These are phyloP conservation scores for Gonatopus flavifemur DNA, from an alignment of 1,140 invertebrate species.

Conservation along the genomic window DNA sequence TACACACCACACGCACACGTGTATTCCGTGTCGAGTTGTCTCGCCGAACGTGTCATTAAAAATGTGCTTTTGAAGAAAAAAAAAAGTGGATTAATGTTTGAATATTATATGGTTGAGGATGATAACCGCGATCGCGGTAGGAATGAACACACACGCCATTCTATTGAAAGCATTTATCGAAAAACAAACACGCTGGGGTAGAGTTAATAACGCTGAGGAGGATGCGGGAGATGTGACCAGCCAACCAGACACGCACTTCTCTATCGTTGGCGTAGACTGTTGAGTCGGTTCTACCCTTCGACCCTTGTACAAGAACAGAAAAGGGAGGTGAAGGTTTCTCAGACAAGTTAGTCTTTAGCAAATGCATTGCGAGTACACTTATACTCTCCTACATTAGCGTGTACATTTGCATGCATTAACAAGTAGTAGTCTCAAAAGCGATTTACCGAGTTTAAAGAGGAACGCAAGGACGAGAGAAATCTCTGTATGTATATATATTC, in stretches of 20 bases:
- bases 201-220: slow-evolving; percentile 22
- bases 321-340: slow-evolving; percentile 15
- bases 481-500: slow-evolving; percentile 29
- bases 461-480: slow-evolving; percentile 16
- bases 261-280: slow-evolving; percentile 18
- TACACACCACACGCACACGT: no score
- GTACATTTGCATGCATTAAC: no score
- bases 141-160: background rate
- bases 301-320: slow-evolving; percentile 8
- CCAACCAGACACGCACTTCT: slow-evolving; percentile 2
- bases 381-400: slow-evolving; percentile 16
- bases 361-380: slow-evolving; percentile 16
- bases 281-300: slow-evolving; percentile 17
- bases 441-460: slow-evolving; percentile 27
- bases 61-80: no score
- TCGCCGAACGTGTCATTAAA: no score
- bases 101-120: no score
- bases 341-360: slow-evolving; percentile 1
- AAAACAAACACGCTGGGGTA: slow-evolving; percentile 20
- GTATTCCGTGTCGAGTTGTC: no score
- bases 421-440: slow-evolving; percentile 32
- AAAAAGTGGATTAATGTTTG: no score
- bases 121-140: background rate
- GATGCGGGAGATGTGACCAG: slow-evolving; percentile 10
- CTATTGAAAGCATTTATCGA: slow-evolving; percentile 25